phyloP scores from a whole-genome alignment of 2,888 invertebrate species.

The Corbicula japonica region DNA sequence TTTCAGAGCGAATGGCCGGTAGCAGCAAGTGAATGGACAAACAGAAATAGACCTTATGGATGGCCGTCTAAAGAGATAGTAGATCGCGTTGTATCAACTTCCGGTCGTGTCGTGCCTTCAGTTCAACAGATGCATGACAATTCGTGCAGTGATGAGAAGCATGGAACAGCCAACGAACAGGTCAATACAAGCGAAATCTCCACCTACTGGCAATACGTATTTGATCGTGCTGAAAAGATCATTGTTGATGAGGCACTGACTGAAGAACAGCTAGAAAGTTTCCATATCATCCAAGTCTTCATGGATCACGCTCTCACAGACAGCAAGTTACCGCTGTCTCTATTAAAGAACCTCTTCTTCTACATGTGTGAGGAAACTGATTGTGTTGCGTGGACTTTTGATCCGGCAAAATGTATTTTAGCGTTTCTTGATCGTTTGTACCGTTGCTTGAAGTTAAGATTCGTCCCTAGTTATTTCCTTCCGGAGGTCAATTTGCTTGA shows the following conservation, averaged over 20 bases:
- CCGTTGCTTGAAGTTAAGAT: neutral
- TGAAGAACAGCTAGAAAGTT: conserved; percentile 10
- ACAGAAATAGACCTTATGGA: neutral
- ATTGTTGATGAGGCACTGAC: conserved; percentile 12
- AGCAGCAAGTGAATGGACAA: conserved; percentile 9
- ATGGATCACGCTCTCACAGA: neutral
- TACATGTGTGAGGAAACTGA: conserved; percentile 41
- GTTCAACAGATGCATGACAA: too few species aligned
- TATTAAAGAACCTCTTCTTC: conserved; percentile 34
- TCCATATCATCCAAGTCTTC: conserved; percentile 7
- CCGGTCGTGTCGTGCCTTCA: too few species aligned
- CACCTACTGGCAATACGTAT: conserved; percentile 21
- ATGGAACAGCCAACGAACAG: too few species aligned
- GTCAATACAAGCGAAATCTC: too few species aligned
- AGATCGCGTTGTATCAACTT: too few species aligned
- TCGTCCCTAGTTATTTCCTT: conserved; percentile 19
- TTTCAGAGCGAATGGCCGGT: conserved; percentile 35
- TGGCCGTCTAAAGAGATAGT: conserved; percentile 19
- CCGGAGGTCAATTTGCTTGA: conserved; percentile 5
- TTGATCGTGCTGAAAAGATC: conserved; percentile 17
- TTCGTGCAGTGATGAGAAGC: too few species aligned
- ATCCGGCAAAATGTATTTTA: conserved; percentile 13
- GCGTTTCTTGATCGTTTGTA: conserved; percentile 14
- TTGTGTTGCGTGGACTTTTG: conserved; percentile 11
- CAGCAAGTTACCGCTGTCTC: neutral